Conservation (phyloP, 2,888 invertebrate genomes). For the Cephus rjabovi region DNA sequence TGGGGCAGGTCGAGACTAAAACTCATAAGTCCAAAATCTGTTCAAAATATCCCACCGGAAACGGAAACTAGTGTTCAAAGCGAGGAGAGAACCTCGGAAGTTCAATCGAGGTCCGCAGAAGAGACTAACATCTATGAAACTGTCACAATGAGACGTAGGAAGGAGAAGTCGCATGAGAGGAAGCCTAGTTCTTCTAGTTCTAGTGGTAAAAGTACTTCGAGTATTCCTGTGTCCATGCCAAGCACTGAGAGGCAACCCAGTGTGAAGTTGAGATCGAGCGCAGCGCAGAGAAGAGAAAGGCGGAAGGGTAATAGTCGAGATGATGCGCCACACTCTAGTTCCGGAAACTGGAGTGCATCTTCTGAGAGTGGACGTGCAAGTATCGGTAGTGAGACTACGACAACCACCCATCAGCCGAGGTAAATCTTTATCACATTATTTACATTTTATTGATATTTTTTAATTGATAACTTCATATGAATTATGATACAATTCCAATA, state of each 20-base stretch:
- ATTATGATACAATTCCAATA: background rate
- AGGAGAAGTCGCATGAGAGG: conserved; percentile 80
- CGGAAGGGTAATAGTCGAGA: conserved; percentile 74
- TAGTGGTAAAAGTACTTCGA: conserved; percentile 59
- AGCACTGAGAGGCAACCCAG: conserved; percentile 55
- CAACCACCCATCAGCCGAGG: conserved; percentile 69
- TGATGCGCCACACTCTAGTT: conserved; percentile 89
- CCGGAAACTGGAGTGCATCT: conserved; percentile 96
- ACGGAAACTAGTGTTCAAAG: conserved; percentile 71
- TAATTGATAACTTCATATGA: background rate
- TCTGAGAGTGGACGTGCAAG: conserved; percentile 89
- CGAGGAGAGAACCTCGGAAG: conserved; percentile 49
- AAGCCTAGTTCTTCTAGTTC: conserved; percentile 81
- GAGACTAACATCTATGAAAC: conserved; percentile 77
- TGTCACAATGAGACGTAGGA: conserved; percentile 75
- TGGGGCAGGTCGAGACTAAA: conserved; percentile 86
- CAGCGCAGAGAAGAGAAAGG: conserved; percentile 77
- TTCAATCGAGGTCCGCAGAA: conserved; percentile 48
- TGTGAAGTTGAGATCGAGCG: conserved; percentile 83
- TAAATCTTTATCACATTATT: conserved; percentile 24
- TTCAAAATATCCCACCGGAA: conserved; percentile 38
- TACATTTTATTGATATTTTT: background rate
- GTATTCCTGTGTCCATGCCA: conserved; percentile 54
- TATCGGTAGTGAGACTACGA: conserved; percentile 85
- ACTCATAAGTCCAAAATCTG: conserved; percentile 72